These are phyloP conservation scores for Choreutis nemorana DNA, from an alignment of 2,888 invertebrate species.

Conservation along the genomic window DNA sequence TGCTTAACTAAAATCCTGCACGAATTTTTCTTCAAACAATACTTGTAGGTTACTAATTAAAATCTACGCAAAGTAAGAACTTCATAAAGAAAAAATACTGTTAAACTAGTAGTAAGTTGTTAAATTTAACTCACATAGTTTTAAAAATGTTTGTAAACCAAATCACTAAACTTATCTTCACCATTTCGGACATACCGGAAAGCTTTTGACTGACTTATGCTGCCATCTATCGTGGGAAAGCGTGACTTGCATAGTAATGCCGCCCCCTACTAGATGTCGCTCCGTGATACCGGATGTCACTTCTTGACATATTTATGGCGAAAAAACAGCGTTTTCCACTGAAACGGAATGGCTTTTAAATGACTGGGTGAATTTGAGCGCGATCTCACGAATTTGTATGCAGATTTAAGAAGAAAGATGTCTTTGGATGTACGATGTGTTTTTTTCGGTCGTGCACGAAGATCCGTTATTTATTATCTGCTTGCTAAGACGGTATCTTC, in stretches of 20 bases:
- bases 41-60: too few relatives aligned
- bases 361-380: constrained; percentile 58
- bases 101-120: too few relatives aligned
- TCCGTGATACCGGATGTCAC: constrained; percentile 31
- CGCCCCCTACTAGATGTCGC: constrained; percentile 31
- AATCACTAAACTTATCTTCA: too few relatives aligned
- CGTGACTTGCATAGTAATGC: constrained; percentile 23
- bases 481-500: constrained; percentile 17
- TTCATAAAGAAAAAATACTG: too few relatives aligned
- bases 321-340: constrained; percentile 45
- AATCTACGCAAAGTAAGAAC: too few relatives aligned
- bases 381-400: constrained; percentile 58
- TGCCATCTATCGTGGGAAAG: constrained; percentile 33
- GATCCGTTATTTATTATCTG: constrained; percentile 40
- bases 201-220: constrained; percentile 22
- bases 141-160: too few relatives aligned
- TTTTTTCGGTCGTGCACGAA: constrained; percentile 46
- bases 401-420: constrained; percentile 54
- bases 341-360: constrained; percentile 58
- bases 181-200: constrained; percentile 1
- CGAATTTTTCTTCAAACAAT: too few relatives aligned
- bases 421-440: constrained; percentile 37
- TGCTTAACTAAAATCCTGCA: too few relatives aligned
- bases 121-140: too few relatives aligned
- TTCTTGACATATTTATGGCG: constrained; percentile 46